Conservation (phyloP, 1,140 invertebrate species). For the Drosophila gunungcola region DNA sequence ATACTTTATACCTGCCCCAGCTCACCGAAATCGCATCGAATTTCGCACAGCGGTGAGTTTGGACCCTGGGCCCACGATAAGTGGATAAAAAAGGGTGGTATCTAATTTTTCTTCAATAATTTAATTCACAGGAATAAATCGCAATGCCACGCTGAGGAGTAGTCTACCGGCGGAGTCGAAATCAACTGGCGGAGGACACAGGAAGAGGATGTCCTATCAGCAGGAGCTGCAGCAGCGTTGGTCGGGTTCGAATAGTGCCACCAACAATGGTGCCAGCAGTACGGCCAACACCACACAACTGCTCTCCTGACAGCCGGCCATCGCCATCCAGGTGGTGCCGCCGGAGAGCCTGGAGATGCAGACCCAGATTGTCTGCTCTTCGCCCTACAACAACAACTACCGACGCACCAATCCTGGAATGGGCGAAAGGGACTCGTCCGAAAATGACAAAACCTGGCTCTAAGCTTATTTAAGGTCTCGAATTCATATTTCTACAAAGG, state of each 20-base stretch:
- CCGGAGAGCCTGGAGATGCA: slow-evolving; percentile 54
- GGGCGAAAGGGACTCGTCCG: slow-evolving; percentile 16
- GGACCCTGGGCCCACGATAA: not conserved
- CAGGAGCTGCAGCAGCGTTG: slow-evolving; percentile 69
- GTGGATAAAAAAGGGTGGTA: slow-evolving; percentile 2
- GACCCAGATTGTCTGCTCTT: slow-evolving; percentile 52
- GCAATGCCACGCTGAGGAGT: slow-evolving; percentile 40
- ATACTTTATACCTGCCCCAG: slow-evolving; percentile 83
- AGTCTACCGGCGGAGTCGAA: slow-evolving; percentile 34
- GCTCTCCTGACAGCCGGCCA: slow-evolving; percentile 61
- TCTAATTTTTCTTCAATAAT: not conserved
- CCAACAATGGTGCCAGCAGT: slow-evolving; percentile 18
- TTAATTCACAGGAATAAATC: slow-evolving; percentile 37
- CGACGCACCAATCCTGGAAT: slow-evolving; percentile 48
- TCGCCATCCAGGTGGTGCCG: slow-evolving; percentile 6
- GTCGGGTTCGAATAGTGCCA: slow-evolving; percentile 24
- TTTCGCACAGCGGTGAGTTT: slow-evolving; percentile 78
- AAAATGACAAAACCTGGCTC: slow-evolving; percentile 76
- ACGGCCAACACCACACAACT: slow-evolving; percentile 54
- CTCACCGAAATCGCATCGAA: slow-evolving; percentile 80
- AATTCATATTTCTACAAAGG: slow-evolving; percentile 55
- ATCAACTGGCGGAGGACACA: slow-evolving; percentile 6
- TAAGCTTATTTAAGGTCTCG: slow-evolving; percentile 62
- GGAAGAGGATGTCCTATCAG: slow-evolving; percentile 48
- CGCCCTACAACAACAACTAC: slow-evolving; percentile 67